Percentiles rank a stretch among this genome's conserved stretches.
These are phyloP conservation scores for Cydia pomonella DNA, from an alignment of 1,140 invertebrate species.

Conservation along the genomic window DNA sequence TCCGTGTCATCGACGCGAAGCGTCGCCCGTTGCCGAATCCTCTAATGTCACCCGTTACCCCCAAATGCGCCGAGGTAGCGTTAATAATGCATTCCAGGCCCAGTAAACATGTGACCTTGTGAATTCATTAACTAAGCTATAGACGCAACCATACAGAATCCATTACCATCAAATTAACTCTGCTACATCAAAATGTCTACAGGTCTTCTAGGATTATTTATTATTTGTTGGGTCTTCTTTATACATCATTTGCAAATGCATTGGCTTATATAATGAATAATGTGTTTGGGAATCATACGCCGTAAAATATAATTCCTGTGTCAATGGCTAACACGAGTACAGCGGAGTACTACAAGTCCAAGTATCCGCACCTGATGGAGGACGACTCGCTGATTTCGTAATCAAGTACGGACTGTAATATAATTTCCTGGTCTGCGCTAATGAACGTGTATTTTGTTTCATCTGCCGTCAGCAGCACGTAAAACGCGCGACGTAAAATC, in stretches of 20 bases:
- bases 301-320: conserved; percentile 26
- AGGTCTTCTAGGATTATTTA: neutral
- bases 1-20: conserved; percentile 51
- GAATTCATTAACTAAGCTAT: neutral
- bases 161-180: conserved; percentile 20
- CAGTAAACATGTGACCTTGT: neutral
- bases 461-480: conserved; percentile 56
- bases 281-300: conserved; percentile 28
- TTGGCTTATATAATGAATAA: conserved; percentile 25
- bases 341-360: conserved; percentile 7
- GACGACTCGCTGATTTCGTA: conserved; percentile 56
- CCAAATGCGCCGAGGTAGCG: conserved; percentile 1
- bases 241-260: conserved; percentile 7
- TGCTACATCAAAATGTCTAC: neutral
- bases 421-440: conserved; percentile 66
- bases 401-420: conserved; percentile 67
- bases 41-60: conserved; percentile 42
- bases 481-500: conserved; percentile 63
- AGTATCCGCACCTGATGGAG: conserved; percentile 27
- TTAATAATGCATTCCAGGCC: neutral
- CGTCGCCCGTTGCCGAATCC: conserved; percentile 29
- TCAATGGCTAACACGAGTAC: neutral
- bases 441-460: conserved; percentile 75
- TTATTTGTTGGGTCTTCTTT: conserved; percentile 5
- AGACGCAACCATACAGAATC: neutral